phyloP scores from a whole-genome alignment of 2,113 vertebrate species.

The Nematolebias whitei region DNA sequence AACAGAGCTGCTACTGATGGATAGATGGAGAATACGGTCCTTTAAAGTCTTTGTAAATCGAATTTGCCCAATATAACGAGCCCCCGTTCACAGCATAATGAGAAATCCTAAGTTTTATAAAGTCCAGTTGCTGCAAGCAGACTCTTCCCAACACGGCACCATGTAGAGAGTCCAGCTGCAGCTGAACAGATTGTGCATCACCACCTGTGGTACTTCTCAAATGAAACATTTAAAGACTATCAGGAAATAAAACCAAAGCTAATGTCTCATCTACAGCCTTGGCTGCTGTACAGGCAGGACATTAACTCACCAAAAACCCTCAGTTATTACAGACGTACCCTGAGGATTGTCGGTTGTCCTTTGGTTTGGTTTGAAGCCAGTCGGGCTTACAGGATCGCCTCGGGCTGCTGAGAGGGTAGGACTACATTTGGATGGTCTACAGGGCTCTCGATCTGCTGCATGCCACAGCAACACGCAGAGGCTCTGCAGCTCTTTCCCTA shows the following conservation, averaged over 20 bases:
- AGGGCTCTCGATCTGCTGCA: slow-evolving; percentile 40
- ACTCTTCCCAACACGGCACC: background rate
- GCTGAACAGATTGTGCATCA: slow-evolving; percentile 31
- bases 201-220: slow-evolving; percentile 22
- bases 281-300: slow-evolving; percentile 42
- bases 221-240: slow-evolving; percentile 4
- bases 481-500: slow-evolving; percentile 28
- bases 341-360: slow-evolving; percentile 39
- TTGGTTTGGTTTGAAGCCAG: slow-evolving; percentile 37
- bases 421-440: slow-evolving; percentile 37
- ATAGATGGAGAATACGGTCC: background rate
- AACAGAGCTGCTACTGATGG: slow-evolving; percentile 3
- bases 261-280: slow-evolving; percentile 46
- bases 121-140: background rate
- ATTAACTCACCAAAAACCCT: slow-evolving; percentile 29
- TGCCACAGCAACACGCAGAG: slow-evolving; percentile 19
- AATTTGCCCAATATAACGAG: background rate
- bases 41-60: background rate
- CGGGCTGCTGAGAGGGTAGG: slow-evolving; percentile 37
- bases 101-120: slow-evolving; percentile 2
- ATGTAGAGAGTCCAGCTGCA: slow-evolving; percentile 11
- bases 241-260: slow-evolving; percentile 4
- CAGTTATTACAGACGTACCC: slow-evolving; percentile 13
- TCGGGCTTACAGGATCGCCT: slow-evolving; percentile 33
- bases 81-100: background rate